Evolutionary conservation across 1,140 invertebrate genomes (phyloP).

Genomic region (Argopecten irradians): DNA sequence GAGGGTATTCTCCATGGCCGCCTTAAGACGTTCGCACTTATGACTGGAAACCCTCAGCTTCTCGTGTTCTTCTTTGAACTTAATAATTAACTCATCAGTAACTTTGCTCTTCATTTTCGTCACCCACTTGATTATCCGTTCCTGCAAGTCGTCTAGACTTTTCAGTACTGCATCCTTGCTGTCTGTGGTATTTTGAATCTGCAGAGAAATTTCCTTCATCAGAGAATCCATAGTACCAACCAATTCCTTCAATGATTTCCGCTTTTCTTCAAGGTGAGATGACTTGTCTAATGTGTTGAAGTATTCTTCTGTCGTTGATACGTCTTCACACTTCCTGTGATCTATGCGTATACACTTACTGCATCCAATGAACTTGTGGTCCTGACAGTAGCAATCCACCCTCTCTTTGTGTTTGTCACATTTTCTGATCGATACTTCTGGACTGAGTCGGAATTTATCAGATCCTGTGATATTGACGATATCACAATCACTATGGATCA

Average conservation of each 20-base stretch:
- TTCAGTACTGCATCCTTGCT: background rate
- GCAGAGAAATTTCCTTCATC: background rate
- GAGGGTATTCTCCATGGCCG: background rate
- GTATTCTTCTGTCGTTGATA: slow-evolving; percentile 28
- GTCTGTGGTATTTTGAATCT: background rate
- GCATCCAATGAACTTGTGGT: slow-evolving; percentile 34
- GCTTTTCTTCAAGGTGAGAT: background rate
- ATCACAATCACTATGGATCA: background rate
- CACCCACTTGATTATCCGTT: background rate
- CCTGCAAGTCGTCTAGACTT: background rate
- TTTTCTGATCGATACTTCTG: background rate
- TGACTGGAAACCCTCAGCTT: background rate
- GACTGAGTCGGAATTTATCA: background rate
- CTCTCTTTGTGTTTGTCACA: slow-evolving; percentile 33
- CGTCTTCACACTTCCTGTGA: slow-evolving; percentile 38
- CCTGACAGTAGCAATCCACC: slow-evolving; percentile 33
- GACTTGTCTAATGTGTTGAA: background rate
- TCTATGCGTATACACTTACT: slow-evolving; percentile 27
- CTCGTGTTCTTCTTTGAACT: background rate
- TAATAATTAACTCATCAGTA: background rate
- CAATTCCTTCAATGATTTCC: background rate
- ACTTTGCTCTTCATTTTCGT: background rate
- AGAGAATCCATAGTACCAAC: background rate
- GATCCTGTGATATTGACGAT: background rate
- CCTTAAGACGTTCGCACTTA: background rate